Base-by-base conservation (phyloP, 2,113 vertebrate species). In the Ceratotherium simum region DNA sequence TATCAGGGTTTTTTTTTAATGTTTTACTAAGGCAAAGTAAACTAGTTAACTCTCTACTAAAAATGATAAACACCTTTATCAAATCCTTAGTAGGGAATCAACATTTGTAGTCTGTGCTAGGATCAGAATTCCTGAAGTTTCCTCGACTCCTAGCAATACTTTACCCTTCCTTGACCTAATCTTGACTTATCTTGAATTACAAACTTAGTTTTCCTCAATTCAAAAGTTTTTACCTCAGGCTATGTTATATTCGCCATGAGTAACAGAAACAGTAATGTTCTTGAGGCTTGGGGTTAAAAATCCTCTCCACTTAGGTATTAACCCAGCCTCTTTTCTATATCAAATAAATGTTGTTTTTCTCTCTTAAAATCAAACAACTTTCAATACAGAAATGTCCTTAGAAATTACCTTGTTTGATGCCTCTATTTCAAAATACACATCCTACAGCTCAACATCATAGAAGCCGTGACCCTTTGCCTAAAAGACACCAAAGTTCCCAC, bases 21-120 rank as follows among this genome's bases (percentile, higher is more conserved):
- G 27, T 39, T 85, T 97, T 76, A 72, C 21, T 69, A 91, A 91
- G 84, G 75, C 51, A 95, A 93, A 76, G 13, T 54, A 96, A 82
- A 72, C 73, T 62, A 58, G 23, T 48, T 89, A 80, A 67, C 1
- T 73, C 25, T 80, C 31, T 88, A 39, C 72, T 92, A 58, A 87
- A 96, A 97, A 81, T 48, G 75, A 95, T 42, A 81, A 93, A 69
- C 8, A 64, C 13, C 17, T 87, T 87, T 65, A 83, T 89, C 78
- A 96, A 97, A 79, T 93, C 14, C 27, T 96, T 96, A 48, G 36
- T 58, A 80, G 3, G 56, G 36, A 97, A 87, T 81, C 58, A 89
- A 82, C 62, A 91, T 82, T 72, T 85, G 9, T 29, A 83, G 20
- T 58, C 12, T 82, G 4, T 25, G 14, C 56, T 60, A 82, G 2